A percentile compares a stretch with the other conserved stretches of the same genome.
Conservation (phyloP, 2,113 vertebrate genomes). For the Canis aureus region DNA sequence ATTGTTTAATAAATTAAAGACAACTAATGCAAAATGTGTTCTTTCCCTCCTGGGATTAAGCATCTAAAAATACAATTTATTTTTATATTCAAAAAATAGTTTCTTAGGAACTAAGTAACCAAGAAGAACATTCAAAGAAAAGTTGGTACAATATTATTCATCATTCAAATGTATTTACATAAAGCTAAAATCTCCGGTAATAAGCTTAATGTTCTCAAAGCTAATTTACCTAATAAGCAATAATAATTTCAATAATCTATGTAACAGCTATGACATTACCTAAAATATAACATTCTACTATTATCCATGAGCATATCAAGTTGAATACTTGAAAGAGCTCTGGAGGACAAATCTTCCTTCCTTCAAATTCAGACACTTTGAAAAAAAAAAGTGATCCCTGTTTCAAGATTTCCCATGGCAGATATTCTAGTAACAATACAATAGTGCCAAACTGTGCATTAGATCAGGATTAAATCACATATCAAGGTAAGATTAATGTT, state of each 20-base stretch:
- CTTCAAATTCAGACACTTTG: slow-evolving; percentile 7
- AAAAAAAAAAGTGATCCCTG: neutral
- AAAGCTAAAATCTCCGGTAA: slow-evolving; percentile 68
- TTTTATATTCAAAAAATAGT: slow-evolving; percentile 79
- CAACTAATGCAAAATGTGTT: slow-evolving; percentile 73
- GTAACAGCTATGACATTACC: neutral
- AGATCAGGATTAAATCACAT: neutral
- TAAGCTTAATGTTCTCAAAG: slow-evolving; percentile 27
- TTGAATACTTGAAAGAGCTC: slow-evolving; percentile 25
- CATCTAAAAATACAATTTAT: slow-evolving; percentile 84
- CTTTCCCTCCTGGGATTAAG: slow-evolving; percentile 79
- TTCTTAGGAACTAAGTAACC: slow-evolving; percentile 83
- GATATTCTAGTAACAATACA: neutral
- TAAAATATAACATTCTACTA: neutral
- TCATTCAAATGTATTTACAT: slow-evolving; percentile 60
- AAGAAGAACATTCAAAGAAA: slow-evolving; percentile 69
- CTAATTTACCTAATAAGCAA: slow-evolving; percentile 1
- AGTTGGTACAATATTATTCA: slow-evolving; percentile 67
- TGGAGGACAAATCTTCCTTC: neutral
- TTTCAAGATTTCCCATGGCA: neutral
- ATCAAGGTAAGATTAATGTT: neutral
- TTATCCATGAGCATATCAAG: neutral
- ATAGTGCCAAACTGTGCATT: neutral
- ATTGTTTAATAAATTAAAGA: slow-evolving; percentile 84
- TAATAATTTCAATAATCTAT: slow-evolving; percentile 39